Evolutionary conservation across 2,113 vertebrate genomes (phyloP).

Genomic region (Lepus europaeus): DNA sequence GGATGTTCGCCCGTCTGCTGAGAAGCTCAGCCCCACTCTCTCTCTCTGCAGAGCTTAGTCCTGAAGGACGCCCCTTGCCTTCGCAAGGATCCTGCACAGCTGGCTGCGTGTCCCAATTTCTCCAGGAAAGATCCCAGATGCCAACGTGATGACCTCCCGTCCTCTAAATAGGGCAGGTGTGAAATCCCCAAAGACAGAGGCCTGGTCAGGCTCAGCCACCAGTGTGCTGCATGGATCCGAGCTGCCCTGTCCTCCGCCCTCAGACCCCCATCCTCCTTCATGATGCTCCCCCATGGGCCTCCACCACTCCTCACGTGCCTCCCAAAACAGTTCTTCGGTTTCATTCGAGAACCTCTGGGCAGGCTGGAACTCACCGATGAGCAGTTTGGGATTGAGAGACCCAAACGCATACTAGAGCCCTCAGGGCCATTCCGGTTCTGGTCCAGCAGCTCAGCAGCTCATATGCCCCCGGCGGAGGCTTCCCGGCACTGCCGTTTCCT

Average conservation of each 20-base stretch:
- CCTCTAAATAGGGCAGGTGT: not conserved
- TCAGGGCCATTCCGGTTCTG: not conserved
- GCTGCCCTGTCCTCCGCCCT: not conserved
- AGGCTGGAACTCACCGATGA: not conserved
- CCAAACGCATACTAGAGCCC: not conserved
- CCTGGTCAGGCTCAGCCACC: not conserved
- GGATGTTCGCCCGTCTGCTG: not conserved
- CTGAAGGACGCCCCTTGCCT: not conserved
- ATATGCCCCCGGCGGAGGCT: not conserved
- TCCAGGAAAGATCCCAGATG: conserved; percentile 3
- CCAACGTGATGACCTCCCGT: not conserved
- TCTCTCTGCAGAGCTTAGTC: not conserved
- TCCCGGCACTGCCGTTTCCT: not conserved
- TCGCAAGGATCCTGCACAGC: not conserved
- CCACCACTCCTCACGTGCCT: not conserved
- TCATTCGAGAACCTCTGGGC: conserved; percentile 29
- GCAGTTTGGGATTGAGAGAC: not conserved
- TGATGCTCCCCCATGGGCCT: not conserved
- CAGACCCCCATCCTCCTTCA: not conserved
- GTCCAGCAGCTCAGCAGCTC: not conserved
- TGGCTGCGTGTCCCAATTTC: not conserved
- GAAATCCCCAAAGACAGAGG: not conserved
- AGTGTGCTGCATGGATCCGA: not conserved
- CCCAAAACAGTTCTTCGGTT: not conserved
- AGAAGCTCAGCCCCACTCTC: not conserved